phyloP scores from a whole-genome alignment of 2,888 invertebrate genomes.

The Agrotis exclamationis region DNA sequence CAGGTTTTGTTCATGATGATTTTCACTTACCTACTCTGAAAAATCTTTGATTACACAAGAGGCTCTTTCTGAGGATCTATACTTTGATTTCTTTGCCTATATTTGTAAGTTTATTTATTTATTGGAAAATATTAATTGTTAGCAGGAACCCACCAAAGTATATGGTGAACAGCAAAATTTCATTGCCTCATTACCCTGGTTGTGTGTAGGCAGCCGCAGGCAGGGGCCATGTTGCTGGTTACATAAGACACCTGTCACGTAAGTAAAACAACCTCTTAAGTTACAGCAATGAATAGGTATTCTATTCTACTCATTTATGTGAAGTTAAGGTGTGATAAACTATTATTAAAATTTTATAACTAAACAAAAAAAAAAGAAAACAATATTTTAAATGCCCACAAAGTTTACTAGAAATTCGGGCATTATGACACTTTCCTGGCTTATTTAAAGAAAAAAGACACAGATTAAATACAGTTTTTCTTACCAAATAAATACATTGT shows the following conservation, averaged over 20 bases:
- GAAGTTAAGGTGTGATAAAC: too few species aligned
- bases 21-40: constrained; percentile 86
- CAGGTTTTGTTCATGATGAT: constrained; percentile 75
- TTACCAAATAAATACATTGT: too few species aligned
- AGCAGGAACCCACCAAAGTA: constrained; percentile 92
- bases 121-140: constrained; percentile 8
- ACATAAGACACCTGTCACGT: neutral
- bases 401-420: too few species aligned
- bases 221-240: too few species aligned
- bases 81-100: neutral
- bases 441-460: too few species aligned
- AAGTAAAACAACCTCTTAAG: neutral
- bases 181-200: constrained; percentile 92
- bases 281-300: neutral
- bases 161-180: neutral
- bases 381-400: too few species aligned
- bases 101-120: neutral
- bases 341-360: too few species aligned
- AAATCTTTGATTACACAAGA: constrained; percentile 83
- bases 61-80: constrained; percentile 83
- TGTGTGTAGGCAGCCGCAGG: constrained; percentile 84
- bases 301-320: too few species aligned
- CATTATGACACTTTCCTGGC: too few species aligned
- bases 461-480: too few species aligned
- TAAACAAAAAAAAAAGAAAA: too few species aligned